Evolutionary conservation across 2,888 invertebrate species (phyloP), one percentile per base, ranked within the genome.

Genomic region (Lycophotia porphyrea): DNA sequence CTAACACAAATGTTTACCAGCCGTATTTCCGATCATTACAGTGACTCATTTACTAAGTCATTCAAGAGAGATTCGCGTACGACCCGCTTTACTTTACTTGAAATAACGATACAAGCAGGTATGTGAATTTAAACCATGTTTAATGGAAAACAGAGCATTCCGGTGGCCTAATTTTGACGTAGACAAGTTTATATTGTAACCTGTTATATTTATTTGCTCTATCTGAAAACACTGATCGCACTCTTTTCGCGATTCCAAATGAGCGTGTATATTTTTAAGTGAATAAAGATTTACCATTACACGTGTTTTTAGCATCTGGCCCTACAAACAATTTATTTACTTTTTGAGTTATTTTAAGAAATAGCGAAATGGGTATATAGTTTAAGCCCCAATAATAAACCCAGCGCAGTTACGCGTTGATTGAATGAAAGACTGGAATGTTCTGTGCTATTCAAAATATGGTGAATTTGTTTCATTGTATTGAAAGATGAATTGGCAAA

Each of bases 141-240:
- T 88, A 90, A 89, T 86, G 70, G 52, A 84, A 87, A 89, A 69
- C 91, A 91, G 91, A 90, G 73, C 84, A 84, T 81, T 74, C 87
- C 87, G 80, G 82, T 91, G 90, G 90, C 93, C 93, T 84, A 89
- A 82, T 88, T 90, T 74, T 49, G 72, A 55, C 31, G 77, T 80
- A 89, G 86, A 89, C 87, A 80, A 80, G 92, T 91, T 91, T 90
- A 92, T 84, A 85, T 88, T 88, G 24, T 39, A 87, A 83, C 76
- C 73, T 78, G 63, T 70, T 81, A 49, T 87, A 87, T 91, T 90
- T 91, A 89, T 91, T 90, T 89, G 72, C 83, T 80, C 72, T 83
- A 82, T 81, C 65, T 44, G 55, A 79, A 77, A 84, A 78, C 77
- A 78, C 68, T 84, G 52, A 31, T 65, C 52, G 27, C 5, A 15